These are phyloP conservation scores for Metalampra italica DNA, from an alignment of 2,888 invertebrate species.

Conservation along the genomic window DNA sequence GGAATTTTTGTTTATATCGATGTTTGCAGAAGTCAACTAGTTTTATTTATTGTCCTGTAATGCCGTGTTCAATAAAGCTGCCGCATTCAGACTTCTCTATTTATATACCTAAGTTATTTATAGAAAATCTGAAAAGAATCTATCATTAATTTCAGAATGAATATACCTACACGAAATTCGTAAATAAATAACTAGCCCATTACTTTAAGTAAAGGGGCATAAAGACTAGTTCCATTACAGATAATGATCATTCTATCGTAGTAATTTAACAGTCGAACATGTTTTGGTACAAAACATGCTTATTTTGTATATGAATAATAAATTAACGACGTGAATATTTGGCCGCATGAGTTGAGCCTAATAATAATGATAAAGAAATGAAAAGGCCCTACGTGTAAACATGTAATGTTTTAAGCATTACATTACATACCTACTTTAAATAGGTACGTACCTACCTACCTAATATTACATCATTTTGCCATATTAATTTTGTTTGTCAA, in stretches of 20 bases:
- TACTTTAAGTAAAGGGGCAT: conserved; percentile 4
- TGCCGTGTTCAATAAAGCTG: no score
- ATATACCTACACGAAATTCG: neutral
- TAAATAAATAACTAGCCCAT: neutral
- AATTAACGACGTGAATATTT: conserved; percentile 42
- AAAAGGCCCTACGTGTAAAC: no score
- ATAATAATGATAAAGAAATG: neutral
- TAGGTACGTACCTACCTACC: no score
- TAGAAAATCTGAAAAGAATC: neutral
- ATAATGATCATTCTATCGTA: conserved; percentile 31
- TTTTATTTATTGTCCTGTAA: no score
- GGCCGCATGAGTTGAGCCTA: conserved; percentile 4
- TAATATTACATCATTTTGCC: no score
- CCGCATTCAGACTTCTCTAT: no score
- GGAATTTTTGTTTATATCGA: no score
- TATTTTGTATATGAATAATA: conserved; percentile 50
- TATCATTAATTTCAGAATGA: neutral
- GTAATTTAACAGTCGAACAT: conserved; percentile 36
- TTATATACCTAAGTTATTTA: no score
- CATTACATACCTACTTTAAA: no score
- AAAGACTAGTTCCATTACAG: conserved; percentile 10
- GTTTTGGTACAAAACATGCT: conserved; percentile 31
- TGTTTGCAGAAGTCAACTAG: no score
- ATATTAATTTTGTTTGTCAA: no score
- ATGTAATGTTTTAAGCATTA: neutral